phyloP scores from a whole-genome alignment of 1,140 invertebrate genomes.

The Pachyrhynchus sulphureomaculatus region DNA sequence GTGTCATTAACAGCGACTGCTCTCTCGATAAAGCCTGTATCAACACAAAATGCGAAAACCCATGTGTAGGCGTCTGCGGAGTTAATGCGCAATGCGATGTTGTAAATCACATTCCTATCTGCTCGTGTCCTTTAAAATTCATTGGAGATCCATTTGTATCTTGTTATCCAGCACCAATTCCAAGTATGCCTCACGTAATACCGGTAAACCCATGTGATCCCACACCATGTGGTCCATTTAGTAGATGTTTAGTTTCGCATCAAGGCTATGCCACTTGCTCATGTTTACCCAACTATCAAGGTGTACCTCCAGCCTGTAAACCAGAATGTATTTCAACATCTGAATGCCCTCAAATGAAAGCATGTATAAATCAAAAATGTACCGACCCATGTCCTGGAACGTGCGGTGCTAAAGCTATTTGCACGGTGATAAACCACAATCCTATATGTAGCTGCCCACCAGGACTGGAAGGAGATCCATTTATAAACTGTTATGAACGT shows the following conservation, averaged over 20 bases:
- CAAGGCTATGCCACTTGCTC: slow-evolving; percentile 76
- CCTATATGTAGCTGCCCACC: slow-evolving; percentile 76
- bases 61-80: slow-evolving; percentile 76
- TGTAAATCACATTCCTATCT: slow-evolving; percentile 76
- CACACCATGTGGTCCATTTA: slow-evolving; percentile 78
- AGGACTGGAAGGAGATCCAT: slow-evolving; percentile 78
- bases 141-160: slow-evolving; percentile 78
- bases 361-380: slow-evolving; percentile 78
- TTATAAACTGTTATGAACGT: slow-evolving; percentile 65
- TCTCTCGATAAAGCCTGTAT: slow-evolving; percentile 66
- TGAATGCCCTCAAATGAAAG: slow-evolving; percentile 73
- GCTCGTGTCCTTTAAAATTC: slow-evolving; percentile 70
- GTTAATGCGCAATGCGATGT: slow-evolving; percentile 72
- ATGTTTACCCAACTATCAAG: slow-evolving; percentile 76
- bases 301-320: slow-evolving; percentile 76
- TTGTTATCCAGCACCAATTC: slow-evolving; percentile 61
- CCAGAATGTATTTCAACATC: slow-evolving; percentile 79
- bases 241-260: slow-evolving; percentile 69
- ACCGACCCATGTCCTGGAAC: slow-evolving; percentile 75
- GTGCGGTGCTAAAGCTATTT: slow-evolving; percentile 73
- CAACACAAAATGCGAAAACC: slow-evolving; percentile 79
- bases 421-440: slow-evolving; percentile 78
- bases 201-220: slow-evolving; percentile 64
- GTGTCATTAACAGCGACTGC: slow-evolving; percentile 78
- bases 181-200: slow-evolving; percentile 50